Base-by-base conservation (phyloP, 2,113 vertebrate species). In the Coryphaenoides rupestris region DNA sequence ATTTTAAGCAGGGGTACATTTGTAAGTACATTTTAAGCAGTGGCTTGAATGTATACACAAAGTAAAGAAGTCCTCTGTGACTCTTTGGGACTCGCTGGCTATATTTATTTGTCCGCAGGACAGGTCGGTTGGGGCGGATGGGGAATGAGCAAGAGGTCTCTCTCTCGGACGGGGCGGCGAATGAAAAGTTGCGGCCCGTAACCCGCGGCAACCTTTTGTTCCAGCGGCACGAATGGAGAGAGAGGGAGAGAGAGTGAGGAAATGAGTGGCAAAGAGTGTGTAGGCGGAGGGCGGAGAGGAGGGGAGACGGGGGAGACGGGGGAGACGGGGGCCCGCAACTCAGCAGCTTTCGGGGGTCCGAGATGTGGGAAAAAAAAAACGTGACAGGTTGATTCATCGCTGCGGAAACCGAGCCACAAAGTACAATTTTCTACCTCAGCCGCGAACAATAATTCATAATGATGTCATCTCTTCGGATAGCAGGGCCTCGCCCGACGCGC, bases 361-460 rank as follows among this genome's bases (percentile, higher is more conserved):
- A 94, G 92, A 83, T 91, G 92, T 93, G 91, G 40, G 40, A 10
- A 10, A n/a, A n/a, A n/a, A n/a, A 40, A 92, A 88, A 93, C 92
- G 91, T 93, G 95, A 96, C 92, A 89, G 79, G 79, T 92, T 98
- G 95, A 99, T 98, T 98, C 98, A 99, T 98, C 93, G 92, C 92
- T 82, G 91, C 88, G 90, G 92, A 93, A 92, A 93, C 92, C 2
- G 90, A 93, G 93, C 93, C 93, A 93, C 93, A 95, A 96, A 96
- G 96, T 94, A 96, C 95, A 98, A 98, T 98, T 96, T 98, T 98
- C 95, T 92, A 98, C 94, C 93, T 95, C 94, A 93, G 93, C 93
- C 91, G 85, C 91, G 93, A 96, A 96, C 95, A 95, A 98, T 98
- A 96, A 97, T 98, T 98, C 95, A 96, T 95, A 95, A 94, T 92